Percentiles rank a stretch among this genome's conserved stretches.
phyloP scores from a whole-genome alignment of 2,888 invertebrate genomes.

The Campoplex nolae region DNA sequence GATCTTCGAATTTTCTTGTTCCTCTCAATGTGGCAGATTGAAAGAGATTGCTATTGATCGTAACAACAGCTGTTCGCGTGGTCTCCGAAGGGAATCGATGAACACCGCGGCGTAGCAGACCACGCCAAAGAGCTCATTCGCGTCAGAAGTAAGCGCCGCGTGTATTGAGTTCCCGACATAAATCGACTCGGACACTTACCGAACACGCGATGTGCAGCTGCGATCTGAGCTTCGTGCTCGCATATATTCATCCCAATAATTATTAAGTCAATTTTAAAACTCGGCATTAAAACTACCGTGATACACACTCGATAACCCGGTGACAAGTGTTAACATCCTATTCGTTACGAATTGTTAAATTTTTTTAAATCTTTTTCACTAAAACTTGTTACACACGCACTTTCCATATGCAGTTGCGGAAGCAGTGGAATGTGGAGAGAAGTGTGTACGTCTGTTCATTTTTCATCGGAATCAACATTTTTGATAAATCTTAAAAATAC shows the following conservation, averaged over 20 bases:
- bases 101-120: conserved; percentile 15
- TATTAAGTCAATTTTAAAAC: neutral
- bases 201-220: conserved; percentile 67
- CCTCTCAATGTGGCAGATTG: conserved; percentile 45
- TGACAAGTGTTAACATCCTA: neutral
- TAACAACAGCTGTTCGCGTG: conserved; percentile 45
- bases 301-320: neutral
- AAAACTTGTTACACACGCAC: too few relatives aligned
- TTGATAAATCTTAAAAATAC: neutral
- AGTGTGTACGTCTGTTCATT: too few relatives aligned
- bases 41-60: conserved; percentile 54
- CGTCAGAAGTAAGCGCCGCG: conserved; percentile 32
- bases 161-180: conserved; percentile 68
- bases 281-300: neutral
- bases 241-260: neutral
- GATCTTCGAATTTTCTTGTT: conserved; percentile 48
- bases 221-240: conserved; percentile 35
- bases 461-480: neutral
- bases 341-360: neutral
- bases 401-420: too few relatives aligned
- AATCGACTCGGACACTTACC: conserved; percentile 68
- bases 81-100: conserved; percentile 58
- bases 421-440: too few relatives aligned
- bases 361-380: too few relatives aligned
- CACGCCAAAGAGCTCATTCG: conserved; percentile 51